A percentile compares a stretch with the other conserved stretches of the same genome.
These are phyloP conservation scores for Silurus glanis DNA, from an alignment of 2,113 vertebrate genomes.

Conservation along the genomic window DNA sequence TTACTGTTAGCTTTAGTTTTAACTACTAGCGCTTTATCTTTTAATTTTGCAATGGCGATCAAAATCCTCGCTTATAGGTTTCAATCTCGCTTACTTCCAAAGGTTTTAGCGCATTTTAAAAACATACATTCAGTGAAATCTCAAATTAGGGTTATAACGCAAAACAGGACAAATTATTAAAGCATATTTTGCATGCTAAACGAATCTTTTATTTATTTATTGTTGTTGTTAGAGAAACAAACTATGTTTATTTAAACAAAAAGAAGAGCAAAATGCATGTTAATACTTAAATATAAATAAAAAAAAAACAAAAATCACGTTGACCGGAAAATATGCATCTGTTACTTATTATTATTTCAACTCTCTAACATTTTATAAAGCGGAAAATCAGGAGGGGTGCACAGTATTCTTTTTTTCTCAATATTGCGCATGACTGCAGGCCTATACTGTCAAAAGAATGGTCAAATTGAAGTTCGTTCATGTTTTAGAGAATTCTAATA, in stretches of 20 bases:
- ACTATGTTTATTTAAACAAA: neutral
- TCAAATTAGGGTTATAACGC: neutral
- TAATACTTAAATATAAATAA: neutral
- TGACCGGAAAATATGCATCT: no score
- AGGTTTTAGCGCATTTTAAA: neutral
- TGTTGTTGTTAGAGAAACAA: no score
- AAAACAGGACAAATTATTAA: neutral
- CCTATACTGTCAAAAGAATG: neutral
- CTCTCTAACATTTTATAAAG: neutral
- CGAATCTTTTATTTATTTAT: neutral
- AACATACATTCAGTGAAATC: neutral
- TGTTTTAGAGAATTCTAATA: neutral
- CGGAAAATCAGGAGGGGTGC: no score
- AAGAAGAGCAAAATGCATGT: neutral
- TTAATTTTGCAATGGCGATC: no score
- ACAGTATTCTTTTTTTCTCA: neutral
- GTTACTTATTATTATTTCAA: neutral
- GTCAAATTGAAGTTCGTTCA: neutral
- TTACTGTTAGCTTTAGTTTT: neutral
- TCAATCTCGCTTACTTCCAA: neutral
- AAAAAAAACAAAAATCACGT: neutral
- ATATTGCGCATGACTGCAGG: neutral
- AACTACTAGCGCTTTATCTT: no score
- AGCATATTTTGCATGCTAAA: neutral
- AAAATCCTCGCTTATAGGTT: no score